These are phyloP conservation scores for Eucera pruinosa DNA, from an alignment of 2,888 invertebrate genomes.

Conservation along the genomic window DNA sequence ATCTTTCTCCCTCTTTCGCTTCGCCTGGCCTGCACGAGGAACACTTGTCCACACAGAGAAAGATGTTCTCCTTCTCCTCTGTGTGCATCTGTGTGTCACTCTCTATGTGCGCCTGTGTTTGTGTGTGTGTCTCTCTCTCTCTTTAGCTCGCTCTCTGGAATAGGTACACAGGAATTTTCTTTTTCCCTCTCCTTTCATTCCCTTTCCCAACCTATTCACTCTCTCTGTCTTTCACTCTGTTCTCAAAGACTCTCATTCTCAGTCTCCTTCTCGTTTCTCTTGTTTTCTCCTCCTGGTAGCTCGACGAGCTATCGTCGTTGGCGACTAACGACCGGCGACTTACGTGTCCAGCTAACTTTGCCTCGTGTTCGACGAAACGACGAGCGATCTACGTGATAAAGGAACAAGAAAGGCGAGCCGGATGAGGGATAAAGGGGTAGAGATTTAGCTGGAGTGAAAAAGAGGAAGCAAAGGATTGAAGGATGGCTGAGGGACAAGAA, in stretches of 20 bases:
- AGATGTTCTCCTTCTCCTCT: constrained; percentile 35
- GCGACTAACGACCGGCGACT: constrained; percentile 73
- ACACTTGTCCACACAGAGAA: constrained; percentile 37
- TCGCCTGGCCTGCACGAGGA: constrained; percentile 33
- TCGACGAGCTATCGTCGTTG: constrained; percentile 58
- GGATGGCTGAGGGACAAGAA: constrained; percentile 29
- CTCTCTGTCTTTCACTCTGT: constrained; percentile 36
- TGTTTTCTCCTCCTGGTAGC: constrained; percentile 48
- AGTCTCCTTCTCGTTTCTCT: constrained; percentile 41
- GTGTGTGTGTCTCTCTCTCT: constrained; percentile 43
- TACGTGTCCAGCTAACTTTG: constrained; percentile 70
- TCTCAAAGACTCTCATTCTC: constrained; percentile 39
- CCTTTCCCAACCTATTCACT: constrained; percentile 13
- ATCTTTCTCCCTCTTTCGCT: constrained; percentile 21
- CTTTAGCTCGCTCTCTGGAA: constrained; percentile 34
- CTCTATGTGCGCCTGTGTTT: no score
- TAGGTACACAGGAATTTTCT: constrained; percentile 45
- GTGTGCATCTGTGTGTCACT: no score
- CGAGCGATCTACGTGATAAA: constrained; percentile 58
- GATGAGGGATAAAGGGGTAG: constrained; percentile 34
- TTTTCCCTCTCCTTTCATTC: constrained; percentile 12
- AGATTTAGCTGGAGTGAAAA: constrained; percentile 13
- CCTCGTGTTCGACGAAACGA: constrained; percentile 48
- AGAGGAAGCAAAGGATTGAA: constrained; percentile 41
- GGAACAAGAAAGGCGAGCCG: constrained; percentile 25